A percentile compares a stretch with the other conserved stretches of the same genome.
Evolutionary conservation across 2,888 invertebrate genomes (phyloP).

Genomic region (Neria commutata): DNA sequence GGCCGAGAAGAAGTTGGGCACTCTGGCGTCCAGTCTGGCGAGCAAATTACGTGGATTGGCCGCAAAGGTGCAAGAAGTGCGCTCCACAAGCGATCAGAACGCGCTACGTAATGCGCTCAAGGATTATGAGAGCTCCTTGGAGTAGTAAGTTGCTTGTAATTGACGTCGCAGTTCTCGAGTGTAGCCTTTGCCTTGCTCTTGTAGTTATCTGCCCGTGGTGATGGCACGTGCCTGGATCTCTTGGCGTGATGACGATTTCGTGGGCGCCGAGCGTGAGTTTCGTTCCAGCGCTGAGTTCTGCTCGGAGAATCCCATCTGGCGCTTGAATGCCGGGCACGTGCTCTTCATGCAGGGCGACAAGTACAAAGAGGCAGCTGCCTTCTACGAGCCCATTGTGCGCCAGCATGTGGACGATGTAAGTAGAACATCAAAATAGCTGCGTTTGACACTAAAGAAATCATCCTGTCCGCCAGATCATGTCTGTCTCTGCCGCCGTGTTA

Average conservation of each 20-base stretch:
- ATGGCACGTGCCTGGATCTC: conserved; percentile 99
- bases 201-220: conserved; percentile 92
- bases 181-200: background rate
- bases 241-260: conserved; percentile 96
- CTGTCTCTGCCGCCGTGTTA: conserved; percentile 95
- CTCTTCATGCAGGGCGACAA: conserved; percentile 99
- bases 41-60: conserved; percentile 89
- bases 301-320: conserved; percentile 96
- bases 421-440: background rate
- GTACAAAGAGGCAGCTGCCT: conserved; percentile 96
- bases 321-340: conserved; percentile 97
- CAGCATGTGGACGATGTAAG: conserved; percentile 86
- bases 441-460: background rate
- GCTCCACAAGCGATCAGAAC: conserved; percentile 87
- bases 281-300: conserved; percentile 97
- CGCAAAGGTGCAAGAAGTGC: conserved; percentile 91
- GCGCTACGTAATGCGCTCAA: conserved; percentile 87
- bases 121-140: conserved; percentile 86
- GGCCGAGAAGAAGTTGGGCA: conserved; percentile 94
- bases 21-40: conserved; percentile 88
- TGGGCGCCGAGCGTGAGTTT: conserved; percentile 95
- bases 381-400: conserved; percentile 97
- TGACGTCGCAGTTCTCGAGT: background rate
- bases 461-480: conserved; percentile 71
- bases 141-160: conserved; percentile 64